Conservation (phyloP, 2,888 invertebrate species). For the Phytoseiulus persimilis region DNA sequence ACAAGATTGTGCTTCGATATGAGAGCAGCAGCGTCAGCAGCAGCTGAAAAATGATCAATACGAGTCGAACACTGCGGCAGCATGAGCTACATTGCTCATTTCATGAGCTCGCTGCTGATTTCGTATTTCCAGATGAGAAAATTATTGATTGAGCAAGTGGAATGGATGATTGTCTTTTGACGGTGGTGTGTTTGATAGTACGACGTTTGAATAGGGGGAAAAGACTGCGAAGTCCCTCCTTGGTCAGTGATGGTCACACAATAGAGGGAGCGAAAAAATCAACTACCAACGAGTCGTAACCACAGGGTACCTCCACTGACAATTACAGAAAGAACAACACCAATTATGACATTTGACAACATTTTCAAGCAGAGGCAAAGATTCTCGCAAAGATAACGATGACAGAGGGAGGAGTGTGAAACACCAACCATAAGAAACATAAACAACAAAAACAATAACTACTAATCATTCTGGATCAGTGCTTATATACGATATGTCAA, state of each 20-base stretch:
- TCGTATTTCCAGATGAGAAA: background rate
- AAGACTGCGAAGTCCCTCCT: background rate
- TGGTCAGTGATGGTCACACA: background rate
- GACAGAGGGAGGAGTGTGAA: background rate
- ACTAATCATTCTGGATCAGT: background rate
- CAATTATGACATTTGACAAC: background rate
- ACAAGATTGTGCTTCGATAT: background rate
- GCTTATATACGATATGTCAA: background rate
- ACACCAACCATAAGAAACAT: background rate
- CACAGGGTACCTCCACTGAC: conserved; percentile 17
- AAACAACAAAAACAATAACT: background rate
- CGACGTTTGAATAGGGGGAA: background rate
- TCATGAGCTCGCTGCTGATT: background rate
- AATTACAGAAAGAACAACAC: conserved; percentile 11
- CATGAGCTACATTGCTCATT: background rate
- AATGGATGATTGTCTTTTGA: background rate
- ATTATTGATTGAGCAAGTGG: background rate
- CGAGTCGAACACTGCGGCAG: background rate
- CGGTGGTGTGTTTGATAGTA: background rate
- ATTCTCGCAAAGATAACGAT: background rate
- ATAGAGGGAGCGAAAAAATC: background rate
- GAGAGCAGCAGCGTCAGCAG: background rate
- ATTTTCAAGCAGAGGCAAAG: background rate
- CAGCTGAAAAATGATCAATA: background rate
- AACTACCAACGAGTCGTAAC: background rate